phyloP scores from a whole-genome alignment of 2,797 vertebrate genomes.

The Alouatta caraya region DNA sequence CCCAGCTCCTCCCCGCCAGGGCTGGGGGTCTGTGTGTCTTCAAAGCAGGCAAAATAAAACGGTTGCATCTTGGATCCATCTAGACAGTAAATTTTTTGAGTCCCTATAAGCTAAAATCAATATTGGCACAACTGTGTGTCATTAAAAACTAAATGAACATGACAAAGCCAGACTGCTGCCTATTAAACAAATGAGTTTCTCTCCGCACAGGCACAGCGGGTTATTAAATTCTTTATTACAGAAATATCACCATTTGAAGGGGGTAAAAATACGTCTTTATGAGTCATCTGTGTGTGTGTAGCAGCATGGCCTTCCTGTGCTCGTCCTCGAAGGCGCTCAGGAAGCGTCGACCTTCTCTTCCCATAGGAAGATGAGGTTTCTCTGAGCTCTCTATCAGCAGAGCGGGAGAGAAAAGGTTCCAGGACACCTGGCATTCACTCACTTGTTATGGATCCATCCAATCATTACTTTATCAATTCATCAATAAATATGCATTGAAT shows the following conservation, averaged over 20 bases:
- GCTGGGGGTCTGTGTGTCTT: conserved; percentile 32
- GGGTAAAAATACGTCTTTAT: background rate
- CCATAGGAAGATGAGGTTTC: accelerated
- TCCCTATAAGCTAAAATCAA: conserved; percentile 89
- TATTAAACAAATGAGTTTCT: conserved; percentile 88
- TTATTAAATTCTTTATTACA: conserved; percentile 85
- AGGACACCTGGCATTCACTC: accelerated
- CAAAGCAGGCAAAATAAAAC: conserved; percentile 66
- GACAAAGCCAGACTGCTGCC: conserved; percentile 85
- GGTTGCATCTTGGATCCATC: conserved; percentile 81
- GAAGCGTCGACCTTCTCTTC: accelerated
- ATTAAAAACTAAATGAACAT: conserved; percentile 89
- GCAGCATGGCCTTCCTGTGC: background rate
- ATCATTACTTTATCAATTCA: background rate
- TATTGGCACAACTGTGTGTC: conserved; percentile 88
- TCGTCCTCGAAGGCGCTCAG: accelerated
- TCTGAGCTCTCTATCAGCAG: accelerated
- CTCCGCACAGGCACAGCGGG: conserved; percentile 82
- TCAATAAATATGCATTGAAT: background rate
- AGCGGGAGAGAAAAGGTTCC: no score
- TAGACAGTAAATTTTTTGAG: conserved; percentile 87
- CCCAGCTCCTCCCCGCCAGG: accelerated
- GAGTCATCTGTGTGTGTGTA: conserved; percentile 53
- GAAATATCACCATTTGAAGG: conserved; percentile 71
- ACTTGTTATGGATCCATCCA: accelerated